phyloP scores from a whole-genome alignment of 2,888 invertebrate species.

The Drosophila trichaetosa region DNA sequence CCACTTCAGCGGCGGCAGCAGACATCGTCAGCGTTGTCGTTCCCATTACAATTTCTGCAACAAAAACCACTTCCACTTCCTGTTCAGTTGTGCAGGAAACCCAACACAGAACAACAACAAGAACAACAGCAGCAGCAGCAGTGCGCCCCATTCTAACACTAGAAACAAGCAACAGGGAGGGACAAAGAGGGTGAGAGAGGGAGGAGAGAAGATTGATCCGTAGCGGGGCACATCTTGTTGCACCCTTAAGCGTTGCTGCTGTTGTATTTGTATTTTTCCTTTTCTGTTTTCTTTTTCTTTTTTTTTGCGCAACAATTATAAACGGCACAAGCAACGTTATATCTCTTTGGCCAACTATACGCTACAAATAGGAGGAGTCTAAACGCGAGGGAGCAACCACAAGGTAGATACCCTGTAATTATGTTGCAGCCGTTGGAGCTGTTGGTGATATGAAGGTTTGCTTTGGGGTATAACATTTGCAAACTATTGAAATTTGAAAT shows the following conservation, averaged over 20 bases:
- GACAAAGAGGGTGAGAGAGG: conserved; percentile 1
- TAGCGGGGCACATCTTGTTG: conserved; percentile 36
- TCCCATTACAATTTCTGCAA: conserved; percentile 56
- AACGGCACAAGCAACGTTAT: conserved; percentile 40
- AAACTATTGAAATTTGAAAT: neutral
- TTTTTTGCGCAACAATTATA: conserved; percentile 65
- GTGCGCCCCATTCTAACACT: conserved; percentile 62
- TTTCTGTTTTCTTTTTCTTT: neutral
- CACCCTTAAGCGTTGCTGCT: conserved; percentile 52
- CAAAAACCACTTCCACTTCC: conserved; percentile 73
- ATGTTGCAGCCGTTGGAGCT: neutral
- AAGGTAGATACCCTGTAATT: conserved; percentile 12
- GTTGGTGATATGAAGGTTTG: no score
- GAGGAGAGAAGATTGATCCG: conserved; percentile 21
- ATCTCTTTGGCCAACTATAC: conserved; percentile 24
- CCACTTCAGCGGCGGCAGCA: conserved; percentile 41
- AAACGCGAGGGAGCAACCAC: neutral
- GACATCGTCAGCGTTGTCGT: conserved; percentile 16
- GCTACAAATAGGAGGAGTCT: neutral
- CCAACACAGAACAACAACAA: conserved; percentile 23
- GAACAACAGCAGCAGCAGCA: conserved; percentile 11
- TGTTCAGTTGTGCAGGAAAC: conserved; percentile 62
- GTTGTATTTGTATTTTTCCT: conserved; percentile 45
- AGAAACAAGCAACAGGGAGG: conserved; percentile 30
- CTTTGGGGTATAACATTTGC: neutral